Base-by-base conservation (phyloP, 2,797 vertebrate species). In the Trachurus trachurus region DNA sequence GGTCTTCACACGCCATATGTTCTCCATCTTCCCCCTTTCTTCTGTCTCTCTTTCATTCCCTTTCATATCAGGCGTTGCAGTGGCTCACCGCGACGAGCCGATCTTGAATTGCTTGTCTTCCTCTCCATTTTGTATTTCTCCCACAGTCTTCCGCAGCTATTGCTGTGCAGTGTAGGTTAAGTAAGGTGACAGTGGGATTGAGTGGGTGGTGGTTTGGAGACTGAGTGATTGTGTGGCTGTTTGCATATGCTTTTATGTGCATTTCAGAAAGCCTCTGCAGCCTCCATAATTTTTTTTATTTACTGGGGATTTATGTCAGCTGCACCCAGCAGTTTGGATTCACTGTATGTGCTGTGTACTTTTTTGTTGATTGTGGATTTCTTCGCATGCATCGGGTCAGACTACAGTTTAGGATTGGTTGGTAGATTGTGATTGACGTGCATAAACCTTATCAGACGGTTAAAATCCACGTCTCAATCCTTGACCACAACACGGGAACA, bases 1-100 rank as follows among this genome's bases (percentile, higher is more conserved):
- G 82, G 79, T 83, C 80, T 78, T 73, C 63, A 12, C 71, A 57
- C 62, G 19, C 87, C 86, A 87, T 86, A 86, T 93, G 82, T 80
- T 80, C 73, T 85, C 76, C 21, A 45, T 79, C 61, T 53, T 54
- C 57, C 44, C 59, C 69, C 66, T 76, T 74, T 84, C 63, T 74
- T 68, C 66, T 66, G 56, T 8, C 72, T 80, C 75, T 40, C 75
- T 82, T 76, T 76, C 22, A 74, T 63, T 67, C 61, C 44, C 60
- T 78, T 81, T 87, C 40, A 71, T 85, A 87, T 61, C 65, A 45
- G 34, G 39, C 68, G 22, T 37, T 34, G 39, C 68, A 21, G 39
- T 34, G 26, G 50, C 63, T 82, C 69, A 60, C 40, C 9, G 50
- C 72, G 59, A 76, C 13, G 15, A 56, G 66, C 75, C 62, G 31